Evolutionary conservation across 2,113 vertebrate genomes (phyloP).

Genomic region (Anarhynchus alexandrinus): DNA sequence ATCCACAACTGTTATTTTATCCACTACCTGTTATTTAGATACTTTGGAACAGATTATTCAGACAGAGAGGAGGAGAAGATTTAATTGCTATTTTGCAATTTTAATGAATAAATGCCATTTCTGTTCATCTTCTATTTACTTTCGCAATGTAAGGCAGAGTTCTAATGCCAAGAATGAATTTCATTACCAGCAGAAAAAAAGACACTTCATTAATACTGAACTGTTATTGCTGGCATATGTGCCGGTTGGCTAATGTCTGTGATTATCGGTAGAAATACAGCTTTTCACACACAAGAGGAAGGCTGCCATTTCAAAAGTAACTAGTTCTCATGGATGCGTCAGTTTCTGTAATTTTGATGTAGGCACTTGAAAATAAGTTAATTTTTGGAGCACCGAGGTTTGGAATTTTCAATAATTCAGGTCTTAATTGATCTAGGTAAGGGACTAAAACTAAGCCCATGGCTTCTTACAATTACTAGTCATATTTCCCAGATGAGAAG

Average conservation of each 20-base stretch:
- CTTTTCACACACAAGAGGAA: neutral
- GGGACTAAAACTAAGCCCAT: neutral
- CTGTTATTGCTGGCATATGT: conserved; percentile 56
- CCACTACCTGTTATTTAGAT: neutral
- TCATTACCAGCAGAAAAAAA: conserved; percentile 46
- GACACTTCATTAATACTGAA: conserved; percentile 56
- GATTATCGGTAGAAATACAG: conserved; percentile 38
- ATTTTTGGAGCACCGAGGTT: neutral
- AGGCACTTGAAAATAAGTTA: neutral
- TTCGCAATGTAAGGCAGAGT: conserved; percentile 26
- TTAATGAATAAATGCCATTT: conserved; percentile 54
- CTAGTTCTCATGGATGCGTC: neutral
- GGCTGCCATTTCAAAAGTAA: neutral
- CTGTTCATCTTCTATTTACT: conserved; percentile 47
- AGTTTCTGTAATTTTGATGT: neutral
- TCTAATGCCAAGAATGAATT: conserved; percentile 53
- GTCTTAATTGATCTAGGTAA: neutral
- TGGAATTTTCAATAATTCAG: neutral
- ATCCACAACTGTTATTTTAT: neutral
- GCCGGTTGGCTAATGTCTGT: conserved; percentile 18
- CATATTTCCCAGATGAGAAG: neutral
- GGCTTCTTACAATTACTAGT: neutral
- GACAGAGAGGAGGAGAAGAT: neutral
- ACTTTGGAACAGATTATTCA: neutral
- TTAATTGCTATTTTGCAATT: conserved; percentile 54